phyloP scores from a whole-genome alignment of 1,140 invertebrate genomes.

The silkworm (Bombyx mori) region DNA sequence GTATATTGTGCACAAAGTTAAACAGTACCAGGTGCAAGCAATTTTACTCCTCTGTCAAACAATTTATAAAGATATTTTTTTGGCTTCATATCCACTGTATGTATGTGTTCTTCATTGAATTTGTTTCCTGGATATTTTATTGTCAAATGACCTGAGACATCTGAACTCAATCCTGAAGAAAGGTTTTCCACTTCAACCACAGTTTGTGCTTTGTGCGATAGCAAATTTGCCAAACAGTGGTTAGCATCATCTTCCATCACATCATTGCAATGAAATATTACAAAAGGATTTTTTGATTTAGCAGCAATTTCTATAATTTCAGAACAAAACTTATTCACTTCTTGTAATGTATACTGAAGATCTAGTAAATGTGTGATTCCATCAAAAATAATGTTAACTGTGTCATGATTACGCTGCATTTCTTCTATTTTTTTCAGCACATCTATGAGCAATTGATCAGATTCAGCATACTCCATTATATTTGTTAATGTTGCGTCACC shows the following conservation, averaged over 20 bases:
- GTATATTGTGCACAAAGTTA: slow-evolving; percentile 17
- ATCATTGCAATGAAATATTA: slow-evolving; percentile 46
- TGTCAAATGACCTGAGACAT: slow-evolving; percentile 77
- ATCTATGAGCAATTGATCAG: slow-evolving; percentile 31
- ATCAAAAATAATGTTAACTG: slow-evolving; percentile 77
- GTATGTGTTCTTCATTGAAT: slow-evolving; percentile 48
- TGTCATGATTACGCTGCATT: slow-evolving; percentile 40
- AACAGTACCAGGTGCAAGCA: slow-evolving; percentile 75
- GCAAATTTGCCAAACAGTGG: slow-evolving; percentile 70
- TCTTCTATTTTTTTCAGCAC: slow-evolving; percentile 31
- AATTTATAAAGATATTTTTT: slow-evolving; percentile 77
- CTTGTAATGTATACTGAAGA: slow-evolving; percentile 69
- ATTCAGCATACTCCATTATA: slow-evolving; percentile 67
- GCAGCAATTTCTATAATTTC: slow-evolving; percentile 48
- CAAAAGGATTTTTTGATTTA: slow-evolving; percentile 36
- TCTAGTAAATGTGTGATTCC: slow-evolving; percentile 79
- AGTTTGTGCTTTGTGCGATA: slow-evolving; percentile 76
- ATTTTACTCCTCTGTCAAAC: slow-evolving; percentile 79
- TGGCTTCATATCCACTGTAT: slow-evolving; percentile 50
- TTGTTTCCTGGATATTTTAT: slow-evolving; percentile 65
- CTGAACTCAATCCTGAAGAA: slow-evolving; percentile 76
- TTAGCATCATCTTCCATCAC: slow-evolving; percentile 71
- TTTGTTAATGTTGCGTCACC: slow-evolving; percentile 60
- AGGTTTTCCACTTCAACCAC: slow-evolving; percentile 75
- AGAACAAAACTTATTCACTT: slow-evolving; percentile 72